These are phyloP conservation scores for Numida meleagris DNA, from an alignment of 2,113 vertebrate species.

Conservation along the genomic window DNA sequence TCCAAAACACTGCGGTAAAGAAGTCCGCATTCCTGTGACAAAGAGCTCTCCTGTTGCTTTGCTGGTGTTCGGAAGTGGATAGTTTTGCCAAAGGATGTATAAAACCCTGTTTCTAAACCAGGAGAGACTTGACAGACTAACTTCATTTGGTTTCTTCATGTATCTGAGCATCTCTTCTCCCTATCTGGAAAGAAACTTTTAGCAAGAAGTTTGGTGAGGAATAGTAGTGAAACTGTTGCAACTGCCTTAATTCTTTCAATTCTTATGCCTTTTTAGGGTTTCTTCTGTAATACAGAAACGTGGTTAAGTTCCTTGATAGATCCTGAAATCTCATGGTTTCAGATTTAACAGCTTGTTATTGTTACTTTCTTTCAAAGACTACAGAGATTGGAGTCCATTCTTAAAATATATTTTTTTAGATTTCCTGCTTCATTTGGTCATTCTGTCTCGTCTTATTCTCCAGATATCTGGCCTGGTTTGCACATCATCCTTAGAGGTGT, in stretches of 20 bases:
- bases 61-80: neutral
- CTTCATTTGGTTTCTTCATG: neutral
- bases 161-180: neutral
- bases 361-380: neutral
- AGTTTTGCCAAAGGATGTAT: neutral
- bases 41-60: neutral
- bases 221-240: neutral
- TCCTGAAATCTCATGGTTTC: neutral
- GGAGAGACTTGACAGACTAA: neutral
- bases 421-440: neutral
- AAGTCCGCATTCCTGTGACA: neutral
- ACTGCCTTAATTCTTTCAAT: neutral
- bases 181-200: neutral
- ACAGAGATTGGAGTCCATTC: neutral
- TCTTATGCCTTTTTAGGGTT: neutral
- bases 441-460: neutral
- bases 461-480: neutral
- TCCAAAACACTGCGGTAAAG: neutral
- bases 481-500: neutral
- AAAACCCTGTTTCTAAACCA: neutral
- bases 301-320: neutral
- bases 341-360: neutral
- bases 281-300: neutral
- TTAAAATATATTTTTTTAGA: neutral
- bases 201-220: neutral